Evolutionary conservation across 2,797 vertebrate species (phyloP).

Genomic region (Xerus rutilus): DNA sequence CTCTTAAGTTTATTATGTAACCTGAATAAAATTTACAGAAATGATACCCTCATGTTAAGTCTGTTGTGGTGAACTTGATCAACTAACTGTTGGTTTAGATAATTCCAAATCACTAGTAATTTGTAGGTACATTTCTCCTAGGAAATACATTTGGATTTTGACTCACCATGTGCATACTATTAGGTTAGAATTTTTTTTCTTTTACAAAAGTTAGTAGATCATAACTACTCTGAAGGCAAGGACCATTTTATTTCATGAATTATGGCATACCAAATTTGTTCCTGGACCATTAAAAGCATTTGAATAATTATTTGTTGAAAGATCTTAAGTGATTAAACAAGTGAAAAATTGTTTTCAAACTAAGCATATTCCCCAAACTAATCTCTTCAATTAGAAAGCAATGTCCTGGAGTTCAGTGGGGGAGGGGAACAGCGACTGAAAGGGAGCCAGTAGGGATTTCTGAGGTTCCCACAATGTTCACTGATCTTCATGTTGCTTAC

Average conservation of each 20-base stretch:
- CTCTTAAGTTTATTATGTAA: not conserved
- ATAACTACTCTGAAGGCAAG: not conserved
- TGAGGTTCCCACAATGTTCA: rapidly evolving
- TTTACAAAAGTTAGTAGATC: not conserved
- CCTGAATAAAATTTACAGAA: not conserved
- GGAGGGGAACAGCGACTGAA: too few relatives aligned
- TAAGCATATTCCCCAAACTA: not conserved
- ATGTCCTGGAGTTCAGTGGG: not conserved
- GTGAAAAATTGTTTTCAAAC: not conserved
- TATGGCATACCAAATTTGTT: not conserved
- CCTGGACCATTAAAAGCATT: not conserved
- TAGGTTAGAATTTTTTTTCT: not conserved
- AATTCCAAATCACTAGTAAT: not conserved
- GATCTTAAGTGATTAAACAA: not conserved
- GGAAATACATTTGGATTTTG: not conserved
- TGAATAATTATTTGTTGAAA: not conserved
- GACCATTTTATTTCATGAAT: not conserved
- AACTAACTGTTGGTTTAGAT: not conserved
- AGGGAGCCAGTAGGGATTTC: not conserved
- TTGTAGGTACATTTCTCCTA: not conserved
- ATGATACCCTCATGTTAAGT: not conserved
- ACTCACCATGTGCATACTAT: not conserved
- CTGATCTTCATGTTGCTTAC: not conserved
- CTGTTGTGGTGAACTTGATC: not conserved
- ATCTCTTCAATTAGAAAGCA: not conserved